These are phyloP conservation scores for Schlechtendalia chinensis DNA, from an alignment of 1,140 invertebrate species.

Conservation along the genomic window DNA sequence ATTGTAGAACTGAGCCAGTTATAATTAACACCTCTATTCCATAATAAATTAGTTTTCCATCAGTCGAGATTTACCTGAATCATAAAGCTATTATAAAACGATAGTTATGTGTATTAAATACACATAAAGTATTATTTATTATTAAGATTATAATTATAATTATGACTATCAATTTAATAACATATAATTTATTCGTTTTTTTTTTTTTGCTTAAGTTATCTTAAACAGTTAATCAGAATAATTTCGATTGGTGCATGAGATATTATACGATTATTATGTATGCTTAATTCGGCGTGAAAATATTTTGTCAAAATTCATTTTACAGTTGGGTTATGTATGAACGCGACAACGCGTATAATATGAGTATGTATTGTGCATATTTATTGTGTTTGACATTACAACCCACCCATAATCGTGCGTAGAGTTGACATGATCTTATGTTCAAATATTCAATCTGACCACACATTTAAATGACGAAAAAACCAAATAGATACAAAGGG, in stretches of 20 bases:
- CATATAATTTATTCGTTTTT: neutral
- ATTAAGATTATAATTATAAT: neutral
- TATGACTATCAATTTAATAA: neutral
- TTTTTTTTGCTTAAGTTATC: constrained; percentile 6
- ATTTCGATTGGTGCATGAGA: neutral
- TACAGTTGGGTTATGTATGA: neutral
- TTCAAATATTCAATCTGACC: neutral
- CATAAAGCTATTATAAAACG: no score
- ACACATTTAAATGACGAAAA: neutral
- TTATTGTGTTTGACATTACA: neutral
- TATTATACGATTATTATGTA: neutral
- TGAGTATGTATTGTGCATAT: neutral
- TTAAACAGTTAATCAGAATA: neutral
- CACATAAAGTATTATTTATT: neutral
- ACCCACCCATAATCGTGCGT: no score
- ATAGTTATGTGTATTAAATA: no score
- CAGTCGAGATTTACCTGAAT: no score
- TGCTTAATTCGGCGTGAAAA: constrained; percentile 10
- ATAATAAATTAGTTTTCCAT: no score
- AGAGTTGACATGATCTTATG: neutral
- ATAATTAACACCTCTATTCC: no score
- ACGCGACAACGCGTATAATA: neutral
- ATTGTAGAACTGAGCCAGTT: no score
- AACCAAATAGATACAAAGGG: neutral
- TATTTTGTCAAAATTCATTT: neutral